phyloP scores from a whole-genome alignment of 2,888 invertebrate genomes.

The Parochlus steinenii region DNA sequence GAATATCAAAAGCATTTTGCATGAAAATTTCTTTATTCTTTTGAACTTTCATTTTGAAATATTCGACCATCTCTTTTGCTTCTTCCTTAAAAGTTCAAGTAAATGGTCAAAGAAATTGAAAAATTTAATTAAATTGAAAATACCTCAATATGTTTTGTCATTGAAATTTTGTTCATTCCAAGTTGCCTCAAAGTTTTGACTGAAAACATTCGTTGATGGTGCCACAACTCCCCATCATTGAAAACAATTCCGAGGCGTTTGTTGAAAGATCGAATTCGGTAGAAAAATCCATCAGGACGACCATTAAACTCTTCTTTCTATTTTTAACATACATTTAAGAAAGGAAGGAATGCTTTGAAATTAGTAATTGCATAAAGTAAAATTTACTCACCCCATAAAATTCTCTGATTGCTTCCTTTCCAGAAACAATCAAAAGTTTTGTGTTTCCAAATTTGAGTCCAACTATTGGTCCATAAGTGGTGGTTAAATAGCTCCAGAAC shows the following conservation, averaged over 20 bases:
- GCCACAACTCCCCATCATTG: constrained; percentile 48
- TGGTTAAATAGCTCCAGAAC: constrained; percentile 39
- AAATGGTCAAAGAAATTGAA: too few species aligned
- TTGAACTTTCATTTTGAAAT: constrained; percentile 24
- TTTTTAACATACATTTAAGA: too few species aligned
- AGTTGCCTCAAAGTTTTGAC: constrained; percentile 44
- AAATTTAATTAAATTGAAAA: too few species aligned
- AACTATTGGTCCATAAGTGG: constrained; percentile 43
- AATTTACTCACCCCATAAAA: too few species aligned
- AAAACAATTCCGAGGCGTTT: constrained; percentile 51
- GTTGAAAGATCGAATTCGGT: constrained; percentile 46
- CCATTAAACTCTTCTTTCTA: constrained; percentile 48
- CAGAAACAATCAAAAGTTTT: constrained; percentile 42
- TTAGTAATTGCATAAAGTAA: too few species aligned
- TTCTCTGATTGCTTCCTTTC: constrained; percentile 41
- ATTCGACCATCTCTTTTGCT: constrained; percentile 33
- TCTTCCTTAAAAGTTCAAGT: too few species aligned
- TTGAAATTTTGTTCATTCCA: constrained; percentile 42
- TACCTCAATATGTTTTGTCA: constrained; percentile 44
- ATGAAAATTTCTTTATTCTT: constrained; percentile 30
- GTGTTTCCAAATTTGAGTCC: constrained; percentile 48
- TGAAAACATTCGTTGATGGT: constrained; percentile 46
- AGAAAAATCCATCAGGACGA: constrained; percentile 53
- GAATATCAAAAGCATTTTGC: constrained; percentile 37
- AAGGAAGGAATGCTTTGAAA: too few species aligned